Conservation (phyloP, 2,797 vertebrate genomes). For the Alfaro cultratus region DNA sequence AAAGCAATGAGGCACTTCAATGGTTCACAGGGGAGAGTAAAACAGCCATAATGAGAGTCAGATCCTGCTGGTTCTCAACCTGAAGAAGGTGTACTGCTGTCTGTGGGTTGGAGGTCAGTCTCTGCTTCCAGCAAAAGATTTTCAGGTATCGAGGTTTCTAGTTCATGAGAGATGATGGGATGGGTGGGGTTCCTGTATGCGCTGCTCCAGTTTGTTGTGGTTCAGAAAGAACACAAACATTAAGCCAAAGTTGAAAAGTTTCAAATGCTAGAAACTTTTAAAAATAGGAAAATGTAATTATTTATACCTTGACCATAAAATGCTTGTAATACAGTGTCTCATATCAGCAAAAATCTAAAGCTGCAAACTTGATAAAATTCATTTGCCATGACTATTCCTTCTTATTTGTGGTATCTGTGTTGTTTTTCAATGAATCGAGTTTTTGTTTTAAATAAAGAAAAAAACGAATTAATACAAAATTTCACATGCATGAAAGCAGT, state of each 20-base stretch:
- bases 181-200: no score
- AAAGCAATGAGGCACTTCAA: no score
- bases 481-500: not conserved
- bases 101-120: not conserved
- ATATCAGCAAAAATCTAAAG: not conserved
- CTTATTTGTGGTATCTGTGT: not conserved
- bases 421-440: not conserved
- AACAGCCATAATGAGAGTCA: no score
- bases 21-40: no score
- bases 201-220: no score
- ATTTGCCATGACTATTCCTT: no score
- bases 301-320: not conserved
- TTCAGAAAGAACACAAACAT: not conserved
- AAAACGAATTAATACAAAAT: not conserved
- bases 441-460: not conserved
- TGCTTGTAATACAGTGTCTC: not conserved
- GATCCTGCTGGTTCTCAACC: no score
- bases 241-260: not conserved
- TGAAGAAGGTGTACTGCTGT: not conserved
- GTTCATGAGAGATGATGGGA: not conserved
- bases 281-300: not conserved
- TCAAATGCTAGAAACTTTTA: not conserved
- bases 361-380: not conserved
- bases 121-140: not conserved
- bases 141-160: not conserved